Conservation (phyloP, 2,888 invertebrate species). For the Chromoteleia sp. region DNA sequence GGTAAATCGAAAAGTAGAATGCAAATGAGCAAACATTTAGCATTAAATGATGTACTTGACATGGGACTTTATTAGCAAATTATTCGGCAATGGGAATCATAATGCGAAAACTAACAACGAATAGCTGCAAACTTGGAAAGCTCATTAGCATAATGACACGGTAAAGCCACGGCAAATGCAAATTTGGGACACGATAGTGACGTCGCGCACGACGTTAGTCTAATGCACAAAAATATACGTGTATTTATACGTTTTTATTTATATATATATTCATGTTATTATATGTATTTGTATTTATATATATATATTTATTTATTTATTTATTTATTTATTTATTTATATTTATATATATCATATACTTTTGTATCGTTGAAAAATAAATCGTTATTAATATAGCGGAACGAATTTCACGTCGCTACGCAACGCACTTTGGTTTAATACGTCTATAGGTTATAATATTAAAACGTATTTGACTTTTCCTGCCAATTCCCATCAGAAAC, state of each 20-base stretch:
- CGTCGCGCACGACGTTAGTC: constrained; percentile 58
- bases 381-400: constrained; percentile 70
- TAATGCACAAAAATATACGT: constrained; percentile 75
- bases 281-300: constrained; percentile 54
- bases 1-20: background rate
- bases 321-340: no score
- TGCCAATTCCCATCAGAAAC: constrained; percentile 40
- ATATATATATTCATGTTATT: constrained; percentile 50
- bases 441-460: constrained; percentile 65
- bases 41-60: constrained; percentile 37
- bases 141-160: constrained; percentile 58
- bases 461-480: constrained; percentile 55
- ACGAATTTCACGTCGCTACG: constrained; percentile 69
- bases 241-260: constrained; percentile 65
- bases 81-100: constrained; percentile 54
- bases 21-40: constrained; percentile 24
- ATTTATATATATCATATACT: constrained; percentile 57
- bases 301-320: constrained; percentile 31
- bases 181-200: constrained; percentile 39
- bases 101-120: constrained; percentile 48
- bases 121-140: constrained; percentile 54
- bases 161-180: constrained; percentile 46
- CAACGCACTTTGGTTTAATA: constrained; percentile 61
- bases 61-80: constrained; percentile 39
- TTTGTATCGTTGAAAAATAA: constrained; percentile 74